Evolutionary conservation across 2,113 vertebrate species (phyloP), one percentile per base, ranked within the genome.

Genomic region (Trematomus loennbergii): DNA sequence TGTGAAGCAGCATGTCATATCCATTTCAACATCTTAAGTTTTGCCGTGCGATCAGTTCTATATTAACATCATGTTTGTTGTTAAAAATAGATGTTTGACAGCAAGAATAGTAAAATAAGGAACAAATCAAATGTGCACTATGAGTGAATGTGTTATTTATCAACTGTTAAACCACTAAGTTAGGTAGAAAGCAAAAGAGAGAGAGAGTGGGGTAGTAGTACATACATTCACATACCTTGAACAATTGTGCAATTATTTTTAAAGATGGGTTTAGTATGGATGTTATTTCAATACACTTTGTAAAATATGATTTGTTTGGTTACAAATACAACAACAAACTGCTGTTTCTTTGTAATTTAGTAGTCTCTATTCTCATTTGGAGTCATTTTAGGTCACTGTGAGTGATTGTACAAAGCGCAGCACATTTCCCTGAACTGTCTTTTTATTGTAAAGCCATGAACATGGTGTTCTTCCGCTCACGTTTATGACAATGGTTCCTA

Each of bases 1-100:
- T 81, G 48, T 46, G 65, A 67, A 74, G 40, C 63, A 76, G 43
- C 48, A 72, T 75, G 71, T 60, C 18, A 20, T 25, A n/a, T 83
- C 54, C 11, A 60, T 9, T 64, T 79, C 54, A 29, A 29, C 29
- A 29, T 29, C 29, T 29, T 29, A 70, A 16, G 16, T 58, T 70
- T 55, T 1, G 20, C 46, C 45, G 5, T 36, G 55, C n/a, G 67
- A 78, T 85, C 25, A 69, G 6, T 40, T 29, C 17, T 70, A 73
- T 29, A 78, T 82, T 70, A 58, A 43, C 0, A 4, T 9, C 18
- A 54, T 46, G 59, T 29, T 73, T 70, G 50, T 67, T 25, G 45
- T 13, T 48, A 74, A 65, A 20, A 57, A 50, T 4, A 20, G 3
- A 62, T 72, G 29, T n/a, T 74, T 74, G 53, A 65, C n/a, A 67